Evolutionary conservation across 2,888 invertebrate genomes (phyloP), one percentile per base, ranked within the genome.

Genomic region (Venusia cambrica): DNA sequence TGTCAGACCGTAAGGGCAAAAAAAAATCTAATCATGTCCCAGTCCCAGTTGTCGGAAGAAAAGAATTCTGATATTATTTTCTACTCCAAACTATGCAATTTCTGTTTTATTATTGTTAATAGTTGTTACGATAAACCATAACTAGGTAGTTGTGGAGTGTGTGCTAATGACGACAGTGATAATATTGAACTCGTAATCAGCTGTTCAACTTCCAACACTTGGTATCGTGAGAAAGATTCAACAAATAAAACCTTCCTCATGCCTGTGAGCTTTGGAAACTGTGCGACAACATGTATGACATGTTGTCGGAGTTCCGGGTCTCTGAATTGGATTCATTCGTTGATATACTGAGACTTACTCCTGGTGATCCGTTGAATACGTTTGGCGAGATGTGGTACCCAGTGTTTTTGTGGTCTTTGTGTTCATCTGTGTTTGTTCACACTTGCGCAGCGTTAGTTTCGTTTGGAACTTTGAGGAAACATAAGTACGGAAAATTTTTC

Each of bases 321-420:
- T 87, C 88, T 44, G 89, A 91, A 72, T 87, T 92, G 62, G 92
- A 92, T 75, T 90, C 92, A 38, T 89, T 93, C 57, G 89, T 90
- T 52, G 90, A 92, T 85, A 92, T 93, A 65, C 88, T 93, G 58
- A 90, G 90, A 52, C 77, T 93, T 51, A 90, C 90, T 45, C 88
- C 92, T 42, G 89, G 89, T 50, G 90, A 90, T 60, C 90, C 90
- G 36, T 84, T 93, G 52, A 90, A 91, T 71, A 92, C 91, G 41
- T 92, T 94, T 89, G 87, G 92, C 87, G 97, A 97, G 83, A 98
- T 98, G 94, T 98, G 97, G 97, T 97, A 97, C 78, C 95, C 97
- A 70, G 94, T 98, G 72, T 98, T 98, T 85, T 88, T 98, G 62
- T 98, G 97, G 97, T 96, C 96, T 40, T 88, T 98, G 64, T 95